Conservation (phyloP, 2,888 invertebrate species). For the Platycheirus rosarum region DNA sequence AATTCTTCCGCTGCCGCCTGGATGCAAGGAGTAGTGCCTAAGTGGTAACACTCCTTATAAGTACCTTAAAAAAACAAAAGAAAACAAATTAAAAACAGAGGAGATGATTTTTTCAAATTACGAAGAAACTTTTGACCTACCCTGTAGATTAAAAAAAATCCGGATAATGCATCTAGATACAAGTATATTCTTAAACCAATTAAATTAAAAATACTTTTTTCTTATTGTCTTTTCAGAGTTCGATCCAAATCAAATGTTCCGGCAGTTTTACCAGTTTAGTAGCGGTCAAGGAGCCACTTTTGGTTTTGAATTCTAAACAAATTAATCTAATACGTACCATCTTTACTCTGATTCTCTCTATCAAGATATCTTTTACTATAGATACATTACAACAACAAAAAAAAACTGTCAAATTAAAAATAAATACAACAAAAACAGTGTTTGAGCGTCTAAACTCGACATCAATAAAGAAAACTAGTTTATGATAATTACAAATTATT, state of each 20-base stretch:
- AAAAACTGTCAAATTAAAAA: conserved; percentile 17
- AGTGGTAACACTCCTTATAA: no score
- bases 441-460: conserved; percentile 32
- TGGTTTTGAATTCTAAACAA: conserved; percentile 79
- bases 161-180: no score
- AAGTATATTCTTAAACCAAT: no score
- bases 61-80: no score
- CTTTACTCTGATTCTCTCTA: conserved; percentile 68
- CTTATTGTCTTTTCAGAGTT: conserved; percentile 84
- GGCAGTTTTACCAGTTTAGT: conserved; percentile 89
- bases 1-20: no score
- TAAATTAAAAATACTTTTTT: no score
- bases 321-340: conserved; percentile 38
- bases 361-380: conserved; percentile 47
- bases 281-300: conserved; percentile 84
- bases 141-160: no score
- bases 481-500: conserved; percentile 17
- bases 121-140: no score
- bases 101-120: no score
- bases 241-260: conserved; percentile 93
- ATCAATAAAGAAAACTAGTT: conserved; percentile 29
- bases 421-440: conserved; percentile 15
- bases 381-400: conserved; percentile 24
- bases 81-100: no score
- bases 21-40: no score